Evolutionary conservation across 1,140 invertebrate genomes (phyloP), one percentile per base, ranked within the genome.

Genomic region (Araneus ventricosus): DNA sequence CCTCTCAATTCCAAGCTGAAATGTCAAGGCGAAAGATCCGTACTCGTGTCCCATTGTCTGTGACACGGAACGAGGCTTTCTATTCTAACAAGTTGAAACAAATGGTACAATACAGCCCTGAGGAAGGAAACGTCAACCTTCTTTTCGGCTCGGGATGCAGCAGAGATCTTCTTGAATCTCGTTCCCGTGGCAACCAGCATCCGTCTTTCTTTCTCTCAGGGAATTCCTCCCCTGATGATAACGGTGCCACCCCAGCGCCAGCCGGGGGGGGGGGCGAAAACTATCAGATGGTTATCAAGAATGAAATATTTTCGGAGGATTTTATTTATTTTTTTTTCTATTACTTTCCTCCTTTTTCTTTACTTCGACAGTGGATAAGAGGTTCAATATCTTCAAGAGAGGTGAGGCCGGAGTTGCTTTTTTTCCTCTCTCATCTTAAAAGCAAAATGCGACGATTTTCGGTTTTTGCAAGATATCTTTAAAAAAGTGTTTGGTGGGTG

Each of bases 261-360:
- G 24, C n/a, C n/a, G 67, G 30, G 1, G 67, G 27, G 27, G 30
- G 14, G 6, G 67, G 67, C 4, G 30, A 75, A 34, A 52, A 45
- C 80, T 82, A 82, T 82, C 80, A 82, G 80, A 82, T 82, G 80
- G 37, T 82, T 82, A 82, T 82, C 80, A 45, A 52, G 37, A 52
- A 82, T 82, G 80, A 82, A 82, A 82, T 82, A 82, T 82, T 82
- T 82, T 82, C 24, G 39, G 37, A 27, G 20, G 10, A 27, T 67
- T 67, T 67, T 67, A 30, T 27, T 24, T 7, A 4, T n/a, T 63
- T 6, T 27, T n/a, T 67, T 27, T 75, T 37, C 27, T 37, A 7
- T 63, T 37, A 34, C 14, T 37, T 79, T 37, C 34, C 0, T 22
- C 27, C 27, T 24, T n/a, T 7, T 30, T 20, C 70, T 79, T 27